phyloP scores from a whole-genome alignment of 2,113 vertebrate genomes.

The Phylloscopus trochiloides region DNA sequence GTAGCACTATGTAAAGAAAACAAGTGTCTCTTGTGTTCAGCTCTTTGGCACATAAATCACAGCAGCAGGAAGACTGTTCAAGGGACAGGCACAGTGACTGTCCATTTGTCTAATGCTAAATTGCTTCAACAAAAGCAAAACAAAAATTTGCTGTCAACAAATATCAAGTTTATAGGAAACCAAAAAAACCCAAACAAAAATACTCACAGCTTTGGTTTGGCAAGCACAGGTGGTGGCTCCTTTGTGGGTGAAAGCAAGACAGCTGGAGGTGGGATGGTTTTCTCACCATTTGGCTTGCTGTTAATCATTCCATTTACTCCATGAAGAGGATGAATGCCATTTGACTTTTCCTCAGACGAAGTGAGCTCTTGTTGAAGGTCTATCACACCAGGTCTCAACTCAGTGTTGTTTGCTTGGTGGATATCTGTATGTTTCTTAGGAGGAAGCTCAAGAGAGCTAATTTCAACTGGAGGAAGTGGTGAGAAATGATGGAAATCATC shows the following conservation, averaged over 20 bases:
- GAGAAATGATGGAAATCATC: conserved; percentile 80
- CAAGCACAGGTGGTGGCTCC: conserved; percentile 87
- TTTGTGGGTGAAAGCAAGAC: conserved; percentile 79
- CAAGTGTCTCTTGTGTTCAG: background rate
- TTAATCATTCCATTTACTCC: conserved; percentile 75
- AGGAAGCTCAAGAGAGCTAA: conserved; percentile 82
- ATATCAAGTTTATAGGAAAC: background rate
- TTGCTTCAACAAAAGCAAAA: background rate
- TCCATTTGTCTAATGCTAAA: background rate
- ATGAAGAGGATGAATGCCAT: conserved; percentile 60
- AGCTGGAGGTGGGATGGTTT: conserved; percentile 50
- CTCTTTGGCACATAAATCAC: background rate
- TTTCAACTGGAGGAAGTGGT: conserved; percentile 82
- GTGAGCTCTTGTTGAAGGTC: conserved; percentile 69
- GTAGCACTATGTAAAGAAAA: background rate
- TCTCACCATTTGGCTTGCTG: conserved; percentile 59
- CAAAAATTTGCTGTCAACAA: background rate
- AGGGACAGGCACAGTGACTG: background rate
- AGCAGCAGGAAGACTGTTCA: background rate
- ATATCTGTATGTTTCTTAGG: conserved; percentile 78
- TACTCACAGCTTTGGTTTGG: conserved; percentile 98
- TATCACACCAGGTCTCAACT: conserved; percentile 74
- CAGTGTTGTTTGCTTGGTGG: conserved; percentile 76
- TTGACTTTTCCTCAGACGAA: conserved; percentile 60
- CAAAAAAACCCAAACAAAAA: background rate